These are phyloP conservation scores for Xestoiulus laeticollis DNA, from an alignment of 2,888 invertebrate genomes.

Conservation along the genomic window DNA sequence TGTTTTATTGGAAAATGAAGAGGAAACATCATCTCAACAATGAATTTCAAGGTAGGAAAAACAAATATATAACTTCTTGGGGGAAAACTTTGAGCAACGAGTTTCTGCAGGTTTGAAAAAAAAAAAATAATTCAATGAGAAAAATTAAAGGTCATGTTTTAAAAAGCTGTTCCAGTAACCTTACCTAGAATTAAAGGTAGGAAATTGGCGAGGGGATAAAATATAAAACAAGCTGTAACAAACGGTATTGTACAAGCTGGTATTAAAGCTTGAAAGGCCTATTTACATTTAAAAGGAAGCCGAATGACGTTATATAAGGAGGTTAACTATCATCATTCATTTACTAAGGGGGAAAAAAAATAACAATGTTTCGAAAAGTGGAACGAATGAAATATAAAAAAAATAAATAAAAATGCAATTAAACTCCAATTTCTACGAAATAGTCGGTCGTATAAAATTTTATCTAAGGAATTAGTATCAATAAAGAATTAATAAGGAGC, in stretches of 20 bases:
- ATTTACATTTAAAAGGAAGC: neutral
- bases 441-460: neutral
- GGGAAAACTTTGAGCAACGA: neutral
- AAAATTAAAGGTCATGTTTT: neutral
- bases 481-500: no score
- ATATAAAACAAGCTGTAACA: neutral
- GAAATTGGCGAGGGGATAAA: neutral
- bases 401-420: neutral
- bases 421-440: neutral
- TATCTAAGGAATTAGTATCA: no score
- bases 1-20: no score
- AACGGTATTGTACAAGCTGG: neutral
- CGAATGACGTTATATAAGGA: neutral
- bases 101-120: neutral
- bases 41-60: neutral
- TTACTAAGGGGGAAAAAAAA: neutral
- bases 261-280: neutral
- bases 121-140: neutral
- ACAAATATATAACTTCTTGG: neutral
- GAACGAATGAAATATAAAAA: constrained; percentile 10
- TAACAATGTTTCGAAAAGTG: neutral
- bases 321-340: neutral
- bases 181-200: neutral
- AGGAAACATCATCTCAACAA: neutral
- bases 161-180: neutral